A percentile compares a stretch with the other conserved stretches of the same genome.
Evolutionary conservation across 2,113 vertebrate species (phyloP).

Genomic region (Irena cyanogastra): DNA sequence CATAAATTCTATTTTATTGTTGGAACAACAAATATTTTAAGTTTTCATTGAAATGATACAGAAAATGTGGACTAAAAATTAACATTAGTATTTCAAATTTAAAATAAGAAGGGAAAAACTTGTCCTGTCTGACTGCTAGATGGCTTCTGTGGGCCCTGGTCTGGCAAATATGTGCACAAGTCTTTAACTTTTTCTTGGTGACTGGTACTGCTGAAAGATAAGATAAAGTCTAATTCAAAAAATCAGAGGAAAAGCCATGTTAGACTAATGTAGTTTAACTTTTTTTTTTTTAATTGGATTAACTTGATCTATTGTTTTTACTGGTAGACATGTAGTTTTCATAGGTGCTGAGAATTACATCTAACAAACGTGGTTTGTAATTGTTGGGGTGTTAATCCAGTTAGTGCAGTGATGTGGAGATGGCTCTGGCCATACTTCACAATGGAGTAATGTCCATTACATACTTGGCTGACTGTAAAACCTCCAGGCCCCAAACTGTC

Average conservation of each 20-base stretch:
- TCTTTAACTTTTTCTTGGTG: neutral
- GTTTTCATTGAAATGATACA: neutral
- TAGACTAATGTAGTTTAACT: neutral
- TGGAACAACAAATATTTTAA: neutral
- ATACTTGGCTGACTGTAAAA: neutral
- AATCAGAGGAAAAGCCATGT: neutral
- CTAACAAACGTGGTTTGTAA: neutral
- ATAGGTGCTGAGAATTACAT: neutral
- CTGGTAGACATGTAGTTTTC: neutral
- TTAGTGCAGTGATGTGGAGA: neutral
- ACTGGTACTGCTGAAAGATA: neutral
- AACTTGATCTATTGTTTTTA: neutral
- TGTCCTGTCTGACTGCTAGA: neutral
- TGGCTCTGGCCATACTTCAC: neutral
- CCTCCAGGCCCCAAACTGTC: neutral
- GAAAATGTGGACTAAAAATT: neutral
- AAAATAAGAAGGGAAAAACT: neutral
- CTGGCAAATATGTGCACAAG: neutral
- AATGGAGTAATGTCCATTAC: neutral
- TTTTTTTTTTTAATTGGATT: neutral
- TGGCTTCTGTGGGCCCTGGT: neutral
- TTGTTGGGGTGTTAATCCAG: neutral
- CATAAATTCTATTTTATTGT: neutral
- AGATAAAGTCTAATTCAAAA: neutral
- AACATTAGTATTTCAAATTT: neutral